Percentiles rank a stretch among this genome's conserved stretches.
Conservation (phyloP, 2,888 invertebrate genomes). For the Elegia similella region DNA sequence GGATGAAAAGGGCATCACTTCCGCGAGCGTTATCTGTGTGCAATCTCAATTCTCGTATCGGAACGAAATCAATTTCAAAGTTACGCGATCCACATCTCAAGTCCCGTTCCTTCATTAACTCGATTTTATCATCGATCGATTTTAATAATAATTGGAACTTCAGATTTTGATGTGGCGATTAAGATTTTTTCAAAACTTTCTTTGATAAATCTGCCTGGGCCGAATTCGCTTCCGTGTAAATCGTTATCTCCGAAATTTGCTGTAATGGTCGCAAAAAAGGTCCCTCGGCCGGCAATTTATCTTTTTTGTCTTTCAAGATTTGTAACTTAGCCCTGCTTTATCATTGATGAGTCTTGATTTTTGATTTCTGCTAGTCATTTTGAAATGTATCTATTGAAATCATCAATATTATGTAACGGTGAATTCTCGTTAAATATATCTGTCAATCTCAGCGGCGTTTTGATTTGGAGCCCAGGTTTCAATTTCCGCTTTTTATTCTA, state of each 20-base stretch:
- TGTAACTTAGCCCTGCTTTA: slow-evolving; percentile 4
- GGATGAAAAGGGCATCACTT: slow-evolving; percentile 52
- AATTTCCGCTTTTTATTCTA: too few species aligned
- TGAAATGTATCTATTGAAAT: too few species aligned
- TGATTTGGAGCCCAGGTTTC: too few species aligned
- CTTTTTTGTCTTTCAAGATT: slow-evolving; percentile 18
- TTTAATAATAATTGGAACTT: slow-evolving; percentile 74
- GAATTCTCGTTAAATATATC: too few species aligned
- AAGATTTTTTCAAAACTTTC: slow-evolving; percentile 55
- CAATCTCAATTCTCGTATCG: slow-evolving; percentile 59
- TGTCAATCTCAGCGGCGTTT: too few species aligned
- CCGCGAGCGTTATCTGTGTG: slow-evolving; percentile 62
- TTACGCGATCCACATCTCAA: slow-evolving; percentile 63
- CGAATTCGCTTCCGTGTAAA: slow-evolving; percentile 49
- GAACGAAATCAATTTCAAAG: slow-evolving; percentile 76
- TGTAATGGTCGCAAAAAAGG: slow-evolving; percentile 24
- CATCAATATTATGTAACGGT: too few species aligned
- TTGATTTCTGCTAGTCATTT: slow-evolving; percentile 1
- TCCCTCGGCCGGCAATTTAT: slow-evolving; percentile 21
- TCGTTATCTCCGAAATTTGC: slow-evolving; percentile 41
- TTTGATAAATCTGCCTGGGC: slow-evolving; percentile 52
- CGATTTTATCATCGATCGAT: slow-evolving; percentile 72
- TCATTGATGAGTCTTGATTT: slow-evolving; percentile 6
- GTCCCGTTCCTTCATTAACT: slow-evolving; percentile 77
- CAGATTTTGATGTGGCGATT: slow-evolving; percentile 66